Evolutionary conservation across 2,113 vertebrate species (phyloP), one percentile per base, ranked within the genome.

Genomic region (Furnarius figulus): DNA sequence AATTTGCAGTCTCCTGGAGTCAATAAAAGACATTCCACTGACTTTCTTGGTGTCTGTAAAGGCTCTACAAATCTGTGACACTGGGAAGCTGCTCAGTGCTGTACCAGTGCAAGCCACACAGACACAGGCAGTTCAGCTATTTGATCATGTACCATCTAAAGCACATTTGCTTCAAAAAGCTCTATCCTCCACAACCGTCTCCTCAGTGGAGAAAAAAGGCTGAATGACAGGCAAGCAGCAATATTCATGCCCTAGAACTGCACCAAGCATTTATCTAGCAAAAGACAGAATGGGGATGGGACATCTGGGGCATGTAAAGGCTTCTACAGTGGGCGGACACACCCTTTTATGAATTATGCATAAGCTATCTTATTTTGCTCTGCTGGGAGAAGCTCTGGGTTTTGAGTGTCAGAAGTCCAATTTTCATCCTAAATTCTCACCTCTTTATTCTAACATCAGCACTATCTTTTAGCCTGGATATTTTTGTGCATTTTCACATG

Each of bases 1-100:
- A 71, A 96, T 94, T 46, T 90, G 88, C 93, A 97, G 95, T 88
- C 92, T 90, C 80, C 70, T 73, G 88, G 80, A 92, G 92, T 95
- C 93, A 94, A 86, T 14, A 92, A 66, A 80, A 95, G 92, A 92
- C 92, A 92, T 94, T 88, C 78, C 67, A 63, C 82, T 46, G 82
- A 50, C 72, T 88, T 40, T 65, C 33, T 63, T 40, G 72, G 58
- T 66, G 82, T 86, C 90, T 92, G 63, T 16, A 53, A 1, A 56
- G 73, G 76, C 83, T 86, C 52, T 7, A 2, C 0, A 9, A 33
- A 35, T 4, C 71, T 59, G 85, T 2, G 3, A 13, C 40, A 9
- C 63, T 3, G 37, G 9, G 58, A 62, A 65, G 84, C 77, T 65
- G 74, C 70, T 95, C 53, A 6, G 33, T 59, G 61, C 77, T 42